phyloP scores from a whole-genome alignment of 1,140 invertebrate species.

The Brachionus sp. region DNA sequence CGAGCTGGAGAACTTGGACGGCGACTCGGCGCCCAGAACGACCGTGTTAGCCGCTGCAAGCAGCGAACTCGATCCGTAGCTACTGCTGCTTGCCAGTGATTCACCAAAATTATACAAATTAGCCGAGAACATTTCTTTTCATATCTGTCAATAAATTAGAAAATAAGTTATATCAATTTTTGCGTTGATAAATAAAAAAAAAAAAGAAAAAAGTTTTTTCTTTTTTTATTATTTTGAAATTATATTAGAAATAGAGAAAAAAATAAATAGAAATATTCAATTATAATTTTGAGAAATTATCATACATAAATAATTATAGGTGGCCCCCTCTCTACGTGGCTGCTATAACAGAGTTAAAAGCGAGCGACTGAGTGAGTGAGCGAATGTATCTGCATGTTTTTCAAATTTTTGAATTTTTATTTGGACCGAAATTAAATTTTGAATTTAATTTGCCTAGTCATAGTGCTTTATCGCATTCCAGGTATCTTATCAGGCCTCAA shows the following conservation, averaged over 20 bases:
- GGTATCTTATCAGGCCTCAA: not conserved
- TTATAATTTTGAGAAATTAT: not conserved
- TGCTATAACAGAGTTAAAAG: not conserved
- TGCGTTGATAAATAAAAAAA: not conserved
- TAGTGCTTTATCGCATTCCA: not conserved
- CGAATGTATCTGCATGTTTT: not conserved
- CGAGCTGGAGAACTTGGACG: not conserved
- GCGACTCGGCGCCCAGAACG: not conserved
- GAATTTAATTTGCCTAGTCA: not conserved
- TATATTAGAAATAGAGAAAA: not conserved
- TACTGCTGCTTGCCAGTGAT: constrained; percentile 9
- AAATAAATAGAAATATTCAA: not conserved
- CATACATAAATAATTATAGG: not conserved
- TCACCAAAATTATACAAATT: constrained; percentile 4
- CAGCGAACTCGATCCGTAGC: constrained; percentile 12
- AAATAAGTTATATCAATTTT: constrained; percentile 23
- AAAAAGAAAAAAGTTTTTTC: not conserved
- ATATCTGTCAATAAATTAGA: constrained; percentile 1
- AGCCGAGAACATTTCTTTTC: constrained; percentile 7
- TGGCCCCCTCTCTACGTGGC: not conserved
- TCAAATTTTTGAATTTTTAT: not conserved
- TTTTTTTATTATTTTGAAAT: not conserved
- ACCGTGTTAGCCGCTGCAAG: constrained; percentile 14
- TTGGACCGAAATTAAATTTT: not conserved
- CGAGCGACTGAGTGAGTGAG: not conserved